phyloP scores from a whole-genome alignment of 2,888 invertebrate genomes.

The Luperina testacea region DNA sequence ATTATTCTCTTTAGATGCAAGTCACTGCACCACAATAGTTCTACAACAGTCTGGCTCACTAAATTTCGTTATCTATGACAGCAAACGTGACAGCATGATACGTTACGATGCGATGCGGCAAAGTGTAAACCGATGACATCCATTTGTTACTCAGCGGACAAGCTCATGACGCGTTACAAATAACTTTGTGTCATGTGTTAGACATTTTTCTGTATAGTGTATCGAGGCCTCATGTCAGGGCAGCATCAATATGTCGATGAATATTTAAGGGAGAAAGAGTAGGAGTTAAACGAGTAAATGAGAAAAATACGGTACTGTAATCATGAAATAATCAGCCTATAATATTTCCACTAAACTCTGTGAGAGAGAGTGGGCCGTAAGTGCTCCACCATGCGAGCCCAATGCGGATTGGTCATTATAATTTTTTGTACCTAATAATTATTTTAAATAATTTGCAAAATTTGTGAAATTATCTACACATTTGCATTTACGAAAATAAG shows the following conservation, averaged over 20 bases:
- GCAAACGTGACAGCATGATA: constrained; percentile 54
- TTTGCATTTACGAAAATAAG: background rate
- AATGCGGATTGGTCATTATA: too few relatives aligned
- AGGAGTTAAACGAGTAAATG: background rate
- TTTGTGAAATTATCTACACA: background rate
- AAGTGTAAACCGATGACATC: constrained; percentile 66
- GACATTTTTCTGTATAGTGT: constrained; percentile 48
- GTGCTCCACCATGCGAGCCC: too few relatives aligned
- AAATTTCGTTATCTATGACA: constrained; percentile 64
- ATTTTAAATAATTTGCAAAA: too few relatives aligned
- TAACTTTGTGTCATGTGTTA: constrained; percentile 54
- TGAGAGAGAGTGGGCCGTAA: too few relatives aligned
- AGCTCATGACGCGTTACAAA: constrained; percentile 61
- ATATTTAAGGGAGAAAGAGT: constrained; percentile 7
- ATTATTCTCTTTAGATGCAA: constrained; percentile 21
- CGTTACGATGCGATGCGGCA: constrained; percentile 50
- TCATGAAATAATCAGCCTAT: background rate
- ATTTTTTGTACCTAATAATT: too few relatives aligned
- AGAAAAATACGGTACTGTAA: background rate
- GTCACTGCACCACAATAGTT: constrained; percentile 23
- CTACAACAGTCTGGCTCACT: constrained; percentile 23
- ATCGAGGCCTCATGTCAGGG: background rate
- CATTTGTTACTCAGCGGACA: constrained; percentile 63
- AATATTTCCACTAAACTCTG: background rate
- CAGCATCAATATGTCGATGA: constrained; percentile 16